phyloP scores from a whole-genome alignment of 2,888 invertebrate genomes.

The Caradrina clavipalpis region DNA sequence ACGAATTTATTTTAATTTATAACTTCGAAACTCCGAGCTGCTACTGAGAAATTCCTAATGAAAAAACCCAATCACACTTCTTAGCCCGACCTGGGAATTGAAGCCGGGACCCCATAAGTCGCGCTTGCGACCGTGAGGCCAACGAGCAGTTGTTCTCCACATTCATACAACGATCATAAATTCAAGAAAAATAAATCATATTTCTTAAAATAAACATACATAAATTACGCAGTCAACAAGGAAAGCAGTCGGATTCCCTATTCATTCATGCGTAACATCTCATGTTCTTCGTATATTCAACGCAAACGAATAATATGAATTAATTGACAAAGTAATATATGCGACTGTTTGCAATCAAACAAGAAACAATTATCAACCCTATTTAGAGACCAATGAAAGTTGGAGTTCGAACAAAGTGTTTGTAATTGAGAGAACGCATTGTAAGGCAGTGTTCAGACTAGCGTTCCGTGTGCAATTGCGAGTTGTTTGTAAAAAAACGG shows the following conservation, averaged over 20 bases:
- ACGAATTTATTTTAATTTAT: no score
- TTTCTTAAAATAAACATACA: conserved; percentile 52
- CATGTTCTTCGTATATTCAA: conserved; percentile 60
- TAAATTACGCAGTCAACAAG: conserved; percentile 58
- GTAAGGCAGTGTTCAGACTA: conserved; percentile 51
- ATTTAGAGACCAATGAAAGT: neutral
- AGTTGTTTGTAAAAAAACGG: conserved; percentile 68
- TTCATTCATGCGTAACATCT: conserved; percentile 70
- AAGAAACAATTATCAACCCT: conserved; percentile 21
- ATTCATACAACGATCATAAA: conserved; percentile 23
- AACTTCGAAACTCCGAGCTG: no score
- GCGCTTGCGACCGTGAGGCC: no score
- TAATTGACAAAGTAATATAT: conserved; percentile 39
- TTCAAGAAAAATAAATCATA: conserved; percentile 35
- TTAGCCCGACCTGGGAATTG: no score
- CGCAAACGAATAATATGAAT: conserved; percentile 47
- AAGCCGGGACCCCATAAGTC: no score
- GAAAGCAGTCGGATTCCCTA: conserved; percentile 73
- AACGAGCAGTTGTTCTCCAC: conserved; percentile 11
- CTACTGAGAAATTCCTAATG: no score
- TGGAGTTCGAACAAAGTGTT: neutral
- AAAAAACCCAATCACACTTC: no score
- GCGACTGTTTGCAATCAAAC: conserved; percentile 11
- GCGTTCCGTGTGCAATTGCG: conserved; percentile 57
- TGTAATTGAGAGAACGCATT: conserved; percentile 21